A percentile compares a stretch with the other conserved stretches of the same genome.
phyloP scores from a whole-genome alignment of 1,140 invertebrate species.

The Drosophila lowei region DNA sequence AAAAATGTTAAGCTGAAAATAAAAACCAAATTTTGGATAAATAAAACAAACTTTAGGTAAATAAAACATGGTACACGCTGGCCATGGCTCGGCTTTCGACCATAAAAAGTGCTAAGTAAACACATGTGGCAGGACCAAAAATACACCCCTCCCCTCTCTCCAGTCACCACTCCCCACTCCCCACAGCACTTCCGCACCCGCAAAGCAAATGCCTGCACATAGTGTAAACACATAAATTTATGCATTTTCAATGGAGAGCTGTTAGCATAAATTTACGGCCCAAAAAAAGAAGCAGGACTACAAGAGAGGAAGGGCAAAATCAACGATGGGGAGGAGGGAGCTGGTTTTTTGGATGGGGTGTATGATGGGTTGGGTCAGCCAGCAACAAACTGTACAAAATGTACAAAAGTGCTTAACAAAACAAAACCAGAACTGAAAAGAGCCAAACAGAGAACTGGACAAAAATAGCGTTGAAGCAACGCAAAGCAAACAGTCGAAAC shows the following conservation, averaged over 20 bases:
- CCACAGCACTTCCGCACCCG: constrained; percentile 28
- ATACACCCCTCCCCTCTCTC: background rate
- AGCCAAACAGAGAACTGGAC: constrained; percentile 14
- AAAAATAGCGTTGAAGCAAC: constrained; percentile 78
- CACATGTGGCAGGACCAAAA: constrained; percentile 58
- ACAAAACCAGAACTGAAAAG: constrained; percentile 51
- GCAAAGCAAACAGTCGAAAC: constrained; percentile 77
- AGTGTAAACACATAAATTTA: constrained; percentile 82
- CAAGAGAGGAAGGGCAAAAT: constrained; percentile 28
- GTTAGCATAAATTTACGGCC: constrained; percentile 81
- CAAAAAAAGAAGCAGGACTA: constrained; percentile 38
- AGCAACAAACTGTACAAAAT: constrained; percentile 38
- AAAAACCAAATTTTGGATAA: constrained; percentile 39
- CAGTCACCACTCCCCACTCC: background rate
- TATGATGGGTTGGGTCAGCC: constrained; percentile 28
- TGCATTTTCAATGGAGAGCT: constrained; percentile 82
- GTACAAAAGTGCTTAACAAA: constrained; percentile 59
- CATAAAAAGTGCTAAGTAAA: constrained; percentile 82
- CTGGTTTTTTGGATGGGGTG: background rate
- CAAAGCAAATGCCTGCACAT: constrained; percentile 74
- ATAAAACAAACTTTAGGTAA: constrained; percentile 66
- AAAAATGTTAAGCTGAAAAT: constrained; percentile 34
- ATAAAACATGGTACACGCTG: constrained; percentile 58
- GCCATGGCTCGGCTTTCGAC: constrained; percentile 25
- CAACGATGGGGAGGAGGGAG: constrained; percentile 21